Evolutionary conservation across 2,888 invertebrate species (phyloP).

Genomic region (Blastobasis lacticolella): DNA sequence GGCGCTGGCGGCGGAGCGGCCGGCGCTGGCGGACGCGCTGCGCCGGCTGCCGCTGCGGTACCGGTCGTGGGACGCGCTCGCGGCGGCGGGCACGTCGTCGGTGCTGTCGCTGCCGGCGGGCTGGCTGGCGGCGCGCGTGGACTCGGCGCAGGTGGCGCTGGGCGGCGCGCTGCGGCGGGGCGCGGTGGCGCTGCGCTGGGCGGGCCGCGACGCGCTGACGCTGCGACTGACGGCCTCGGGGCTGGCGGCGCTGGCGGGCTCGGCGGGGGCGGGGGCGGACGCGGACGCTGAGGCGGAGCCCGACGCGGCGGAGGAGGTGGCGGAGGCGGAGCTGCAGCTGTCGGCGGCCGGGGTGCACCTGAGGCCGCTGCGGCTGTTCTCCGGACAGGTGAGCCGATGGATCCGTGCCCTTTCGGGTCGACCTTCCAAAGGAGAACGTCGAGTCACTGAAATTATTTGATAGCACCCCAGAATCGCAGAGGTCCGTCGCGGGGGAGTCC

Average conservation of each 20-base stretch:
- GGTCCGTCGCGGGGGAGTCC: no score
- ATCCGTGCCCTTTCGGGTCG: no score
- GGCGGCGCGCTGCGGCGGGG: slow-evolving; percentile 44
- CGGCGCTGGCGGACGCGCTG: background rate
- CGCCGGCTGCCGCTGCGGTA: slow-evolving; percentile 7
- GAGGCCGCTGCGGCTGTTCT: slow-evolving; percentile 12
- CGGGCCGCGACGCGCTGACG: slow-evolving; percentile 21
- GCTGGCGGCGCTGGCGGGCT: slow-evolving; percentile 19
- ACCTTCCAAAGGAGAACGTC: no score
- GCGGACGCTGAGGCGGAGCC: no score
- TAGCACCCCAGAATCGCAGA: no score
- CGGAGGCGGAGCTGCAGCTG: slow-evolving; percentile 9
- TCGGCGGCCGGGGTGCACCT: slow-evolving; percentile 31
- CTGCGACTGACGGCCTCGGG: slow-evolving; percentile 14
- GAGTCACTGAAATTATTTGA: no score
- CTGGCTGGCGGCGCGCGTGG: slow-evolving; percentile 32
- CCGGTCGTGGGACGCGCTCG: slow-evolving; percentile 29
- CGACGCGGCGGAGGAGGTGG: no score
- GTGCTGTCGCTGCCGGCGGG: slow-evolving; percentile 35
- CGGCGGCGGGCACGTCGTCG: slow-evolving; percentile 29
- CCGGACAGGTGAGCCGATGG: slow-evolving; percentile 2
- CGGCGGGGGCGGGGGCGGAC: slow-evolving; percentile 12
- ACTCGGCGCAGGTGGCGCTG: slow-evolving; percentile 41
- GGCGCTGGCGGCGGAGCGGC: background rate
- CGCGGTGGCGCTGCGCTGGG: slow-evolving; percentile 32